Evolutionary conservation across 2,888 invertebrate species (phyloP).

Genomic region (Rhagonycha lutea): DNA sequence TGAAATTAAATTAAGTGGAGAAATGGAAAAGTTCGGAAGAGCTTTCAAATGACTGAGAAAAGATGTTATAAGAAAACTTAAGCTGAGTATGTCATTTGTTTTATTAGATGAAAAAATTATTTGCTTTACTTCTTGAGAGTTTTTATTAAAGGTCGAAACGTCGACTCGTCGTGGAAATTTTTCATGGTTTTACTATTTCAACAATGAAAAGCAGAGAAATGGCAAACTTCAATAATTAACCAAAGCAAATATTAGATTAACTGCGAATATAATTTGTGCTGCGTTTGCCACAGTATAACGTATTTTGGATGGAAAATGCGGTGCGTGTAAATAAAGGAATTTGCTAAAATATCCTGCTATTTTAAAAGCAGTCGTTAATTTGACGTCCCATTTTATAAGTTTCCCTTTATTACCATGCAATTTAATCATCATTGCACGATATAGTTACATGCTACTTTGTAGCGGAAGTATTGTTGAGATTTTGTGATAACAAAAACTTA

Average conservation of each 20-base stretch:
- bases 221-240: background rate
- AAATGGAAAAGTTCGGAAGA: background rate
- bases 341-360: background rate
- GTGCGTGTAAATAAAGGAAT: background rate
- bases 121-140: background rate
- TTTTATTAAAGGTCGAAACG: background rate
- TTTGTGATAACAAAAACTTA: background rate
- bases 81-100: background rate
- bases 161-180: background rate
- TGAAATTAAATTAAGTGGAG: background rate
- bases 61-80: background rate
- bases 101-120: background rate
- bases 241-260: background rate
- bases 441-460: background rate
- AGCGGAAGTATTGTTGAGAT: background rate
- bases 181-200: background rate
- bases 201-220: background rate
- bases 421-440: background rate
- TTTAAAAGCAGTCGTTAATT: background rate
- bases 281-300: background rate
- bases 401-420: background rate
- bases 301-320: background rate
- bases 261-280: background rate
- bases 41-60: background rate
- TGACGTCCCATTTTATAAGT: background rate